Conservation (phyloP, 2,797 vertebrate species). For the Myiotriccus ornatus region DNA sequence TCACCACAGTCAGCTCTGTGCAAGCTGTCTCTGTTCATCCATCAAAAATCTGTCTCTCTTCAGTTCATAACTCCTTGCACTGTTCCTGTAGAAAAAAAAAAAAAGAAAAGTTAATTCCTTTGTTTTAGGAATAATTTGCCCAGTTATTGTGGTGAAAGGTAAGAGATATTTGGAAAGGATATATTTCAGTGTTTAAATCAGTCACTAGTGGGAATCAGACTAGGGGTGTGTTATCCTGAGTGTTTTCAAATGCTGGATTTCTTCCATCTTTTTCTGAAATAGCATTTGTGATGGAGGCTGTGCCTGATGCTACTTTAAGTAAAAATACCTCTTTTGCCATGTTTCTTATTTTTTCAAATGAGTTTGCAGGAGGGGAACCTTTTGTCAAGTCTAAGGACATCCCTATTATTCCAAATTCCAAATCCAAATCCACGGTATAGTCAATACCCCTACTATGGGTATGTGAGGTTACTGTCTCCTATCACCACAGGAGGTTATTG, state of each 20-base stretch:
- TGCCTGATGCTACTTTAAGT: neutral
- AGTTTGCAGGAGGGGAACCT: neutral
- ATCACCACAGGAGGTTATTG: neutral
- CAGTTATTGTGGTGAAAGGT: neutral
- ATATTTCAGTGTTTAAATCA: neutral
- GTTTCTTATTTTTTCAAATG: neutral
- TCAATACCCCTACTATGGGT: fast-evolving
- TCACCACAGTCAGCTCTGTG: neutral
- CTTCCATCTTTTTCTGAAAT: neutral
- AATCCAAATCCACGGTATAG: neutral
- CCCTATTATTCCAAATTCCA: neutral
- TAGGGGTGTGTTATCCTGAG: neutral
- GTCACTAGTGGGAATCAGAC: neutral
- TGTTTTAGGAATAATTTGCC: neutral
- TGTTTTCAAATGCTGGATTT: neutral
- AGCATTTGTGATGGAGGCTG: neutral
- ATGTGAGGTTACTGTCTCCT: neutral
- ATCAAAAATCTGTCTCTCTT: neutral
- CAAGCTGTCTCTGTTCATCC: neutral
- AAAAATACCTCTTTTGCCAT: neutral
- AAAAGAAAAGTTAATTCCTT: neutral
- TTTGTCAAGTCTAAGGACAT: neutral
- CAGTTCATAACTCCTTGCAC: neutral
- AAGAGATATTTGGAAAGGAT: neutral
- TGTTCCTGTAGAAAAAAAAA: neutral